These are phyloP conservation scores for Hemistola chrysoprasaria DNA, from an alignment of 2,888 invertebrate genomes.

Conservation along the genomic window DNA sequence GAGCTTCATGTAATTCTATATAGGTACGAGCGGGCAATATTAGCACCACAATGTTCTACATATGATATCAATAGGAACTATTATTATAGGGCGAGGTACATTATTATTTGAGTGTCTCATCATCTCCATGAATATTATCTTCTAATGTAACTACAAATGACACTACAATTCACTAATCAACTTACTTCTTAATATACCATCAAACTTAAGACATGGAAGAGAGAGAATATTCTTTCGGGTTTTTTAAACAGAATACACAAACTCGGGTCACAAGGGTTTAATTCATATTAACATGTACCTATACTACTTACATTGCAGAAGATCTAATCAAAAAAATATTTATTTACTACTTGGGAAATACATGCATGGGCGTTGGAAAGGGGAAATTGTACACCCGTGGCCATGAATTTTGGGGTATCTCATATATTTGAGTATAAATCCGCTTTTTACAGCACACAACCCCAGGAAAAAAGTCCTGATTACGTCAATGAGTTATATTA, in stretches of 20 bases:
- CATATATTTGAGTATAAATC: no score
- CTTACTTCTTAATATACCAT: conserved; percentile 22
- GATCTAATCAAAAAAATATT: no score
- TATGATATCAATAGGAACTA: conserved; percentile 17
- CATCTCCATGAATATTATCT: conserved; percentile 11
- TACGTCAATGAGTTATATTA: no score
- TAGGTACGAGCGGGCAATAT: conserved; percentile 21
- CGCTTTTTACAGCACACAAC: no score
- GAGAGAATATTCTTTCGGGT: conserved; percentile 23
- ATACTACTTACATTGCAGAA: no score
- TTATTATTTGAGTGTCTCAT: no score
- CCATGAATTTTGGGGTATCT: no score
- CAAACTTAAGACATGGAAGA: conserved; percentile 23
- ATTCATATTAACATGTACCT: no score
- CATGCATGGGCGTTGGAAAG: no score
- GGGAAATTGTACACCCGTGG: no score
- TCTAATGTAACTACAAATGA: conserved; percentile 21
- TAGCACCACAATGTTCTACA: conserved; percentile 11
- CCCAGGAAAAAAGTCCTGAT: no score
- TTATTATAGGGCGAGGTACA: conserved; percentile 15
- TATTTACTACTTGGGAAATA: no score
- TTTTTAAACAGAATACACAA: conserved; percentile 16
- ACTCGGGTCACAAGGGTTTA: conserved; percentile 4
- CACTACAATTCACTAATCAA: conserved; percentile 18
- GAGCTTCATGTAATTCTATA: conserved; percentile 22